A percentile compares a stretch with the other conserved stretches of the same genome.
Evolutionary conservation across 2,888 invertebrate genomes (phyloP).

Genomic region (Pherbina coryleti): DNA sequence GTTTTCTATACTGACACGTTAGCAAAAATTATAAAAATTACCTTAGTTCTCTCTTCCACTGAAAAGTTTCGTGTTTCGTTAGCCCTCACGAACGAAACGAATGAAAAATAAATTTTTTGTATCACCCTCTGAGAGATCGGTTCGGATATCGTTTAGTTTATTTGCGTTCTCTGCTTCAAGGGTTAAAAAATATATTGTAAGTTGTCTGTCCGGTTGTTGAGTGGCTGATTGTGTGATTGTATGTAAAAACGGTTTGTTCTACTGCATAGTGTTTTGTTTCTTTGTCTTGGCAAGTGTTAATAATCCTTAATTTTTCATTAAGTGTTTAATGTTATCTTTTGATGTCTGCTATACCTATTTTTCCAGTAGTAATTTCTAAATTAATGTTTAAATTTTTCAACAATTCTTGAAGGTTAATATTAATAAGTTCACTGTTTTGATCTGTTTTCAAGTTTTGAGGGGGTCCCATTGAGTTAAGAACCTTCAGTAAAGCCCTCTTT

Average conservation of each 20-base stretch:
- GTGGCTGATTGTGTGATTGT: conserved; percentile 31
- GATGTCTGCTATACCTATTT: conserved; percentile 42
- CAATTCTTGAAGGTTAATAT: conserved; percentile 30
- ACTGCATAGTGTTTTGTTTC: conserved; percentile 24
- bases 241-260: conserved; percentile 27
- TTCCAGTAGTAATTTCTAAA: conserved; percentile 37
- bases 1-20: too few relatives aligned
- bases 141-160: too few relatives aligned
- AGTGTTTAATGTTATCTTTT: conserved; percentile 41
- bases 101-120: too few relatives aligned
- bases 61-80: too few relatives aligned
- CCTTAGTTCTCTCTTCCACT: too few relatives aligned
- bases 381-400: conserved; percentile 28
- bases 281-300: conserved; percentile 29
- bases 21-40: too few relatives aligned
- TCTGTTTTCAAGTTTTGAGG: conserved; percentile 37
- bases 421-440: conserved; percentile 36
- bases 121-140: too few relatives aligned
- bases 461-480: conserved; percentile 39
- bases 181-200: conserved; percentile 31
- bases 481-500: conserved; percentile 34
- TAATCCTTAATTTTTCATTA: conserved; percentile 41
- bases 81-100: too few relatives aligned
- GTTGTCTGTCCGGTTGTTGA: conserved; percentile 26
- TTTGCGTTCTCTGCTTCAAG: too few relatives aligned